A percentile compares a stretch with the other conserved stretches of the same genome.
Evolutionary conservation across 1,140 invertebrate genomes (phyloP).

Genomic region (Tachypleus tridentatus): DNA sequence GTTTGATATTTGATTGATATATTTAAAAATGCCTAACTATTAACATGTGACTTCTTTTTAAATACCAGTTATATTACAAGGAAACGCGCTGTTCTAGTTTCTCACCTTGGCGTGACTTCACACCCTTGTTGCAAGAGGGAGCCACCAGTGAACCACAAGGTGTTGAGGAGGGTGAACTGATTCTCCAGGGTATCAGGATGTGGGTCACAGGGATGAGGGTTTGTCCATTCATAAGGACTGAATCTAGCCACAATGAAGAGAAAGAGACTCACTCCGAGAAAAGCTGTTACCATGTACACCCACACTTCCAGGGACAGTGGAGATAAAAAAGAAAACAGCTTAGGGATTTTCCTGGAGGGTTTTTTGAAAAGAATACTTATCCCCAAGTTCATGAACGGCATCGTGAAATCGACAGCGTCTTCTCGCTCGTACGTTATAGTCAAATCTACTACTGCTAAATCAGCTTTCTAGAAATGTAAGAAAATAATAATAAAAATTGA

Average conservation of each 20-base stretch:
- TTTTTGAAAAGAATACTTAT: constrained; percentile 35
- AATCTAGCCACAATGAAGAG: constrained; percentile 36
- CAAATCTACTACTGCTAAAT: constrained; percentile 36
- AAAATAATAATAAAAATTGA: background rate
- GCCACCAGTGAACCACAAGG: constrained; percentile 50
- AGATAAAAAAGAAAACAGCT: constrained; percentile 33
- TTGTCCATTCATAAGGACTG: constrained; percentile 36
- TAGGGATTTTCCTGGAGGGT: constrained; percentile 29
- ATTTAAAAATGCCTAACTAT: no score
- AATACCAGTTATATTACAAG: no score
- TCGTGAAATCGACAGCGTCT: constrained; percentile 36
- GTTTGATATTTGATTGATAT: no score
- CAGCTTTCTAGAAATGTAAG: constrained; percentile 33
- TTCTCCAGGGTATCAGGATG: constrained; percentile 27
- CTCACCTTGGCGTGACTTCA: constrained; percentile 46
- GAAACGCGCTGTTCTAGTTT: background rate
- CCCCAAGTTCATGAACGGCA: constrained; percentile 38
- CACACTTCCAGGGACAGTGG: constrained; percentile 52
- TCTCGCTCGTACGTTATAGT: constrained; percentile 38
- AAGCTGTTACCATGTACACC: constrained; percentile 81
- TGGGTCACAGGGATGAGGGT: constrained; percentile 32
- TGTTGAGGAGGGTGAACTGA: constrained; percentile 35
- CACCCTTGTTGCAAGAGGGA: constrained; percentile 71
- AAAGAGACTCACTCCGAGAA: constrained; percentile 34
- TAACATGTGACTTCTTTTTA: no score